Percentiles rank a stretch among this genome's conserved stretches.
These are phyloP conservation scores for Colaptes auratus DNA, from an alignment of 2,113 vertebrate genomes.

Conservation along the genomic window DNA sequence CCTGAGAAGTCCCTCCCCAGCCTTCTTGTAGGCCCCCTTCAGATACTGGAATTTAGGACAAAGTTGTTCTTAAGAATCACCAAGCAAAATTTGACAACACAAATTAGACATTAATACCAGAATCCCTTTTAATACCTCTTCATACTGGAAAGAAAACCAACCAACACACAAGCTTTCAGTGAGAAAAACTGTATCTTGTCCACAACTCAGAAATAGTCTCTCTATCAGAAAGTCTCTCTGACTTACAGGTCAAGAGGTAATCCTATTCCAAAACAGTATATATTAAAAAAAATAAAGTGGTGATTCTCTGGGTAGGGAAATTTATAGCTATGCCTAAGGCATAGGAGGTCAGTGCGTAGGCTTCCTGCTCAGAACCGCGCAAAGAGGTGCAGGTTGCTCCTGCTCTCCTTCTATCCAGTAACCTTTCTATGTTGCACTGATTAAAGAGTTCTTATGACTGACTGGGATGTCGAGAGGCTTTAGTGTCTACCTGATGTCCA, in stretches of 20 bases:
- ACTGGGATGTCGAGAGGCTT: too few species aligned
- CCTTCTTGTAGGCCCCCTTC: too few species aligned
- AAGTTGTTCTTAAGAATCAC: background rate
- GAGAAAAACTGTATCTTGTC: background rate
- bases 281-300: background rate
- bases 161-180: background rate
- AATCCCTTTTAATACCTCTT: background rate
- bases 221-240: background rate
- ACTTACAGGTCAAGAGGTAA: background rate
- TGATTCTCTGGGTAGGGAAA: background rate
- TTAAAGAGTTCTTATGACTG: background rate
- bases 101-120: background rate
- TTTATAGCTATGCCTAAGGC: background rate
- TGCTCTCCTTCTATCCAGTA: background rate
- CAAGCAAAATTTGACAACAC: background rate
- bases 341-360: background rate
- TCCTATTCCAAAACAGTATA: background rate
- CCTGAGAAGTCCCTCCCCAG: too few species aligned
- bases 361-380: background rate
- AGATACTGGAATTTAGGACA: too few species aligned
- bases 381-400: background rate
- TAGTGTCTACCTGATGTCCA: too few species aligned
- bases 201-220: background rate
- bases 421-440: background rate
- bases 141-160: background rate